These are phyloP conservation scores for Andrena flavipes DNA, from an alignment of 2,888 invertebrate species.

Conservation along the genomic window DNA sequence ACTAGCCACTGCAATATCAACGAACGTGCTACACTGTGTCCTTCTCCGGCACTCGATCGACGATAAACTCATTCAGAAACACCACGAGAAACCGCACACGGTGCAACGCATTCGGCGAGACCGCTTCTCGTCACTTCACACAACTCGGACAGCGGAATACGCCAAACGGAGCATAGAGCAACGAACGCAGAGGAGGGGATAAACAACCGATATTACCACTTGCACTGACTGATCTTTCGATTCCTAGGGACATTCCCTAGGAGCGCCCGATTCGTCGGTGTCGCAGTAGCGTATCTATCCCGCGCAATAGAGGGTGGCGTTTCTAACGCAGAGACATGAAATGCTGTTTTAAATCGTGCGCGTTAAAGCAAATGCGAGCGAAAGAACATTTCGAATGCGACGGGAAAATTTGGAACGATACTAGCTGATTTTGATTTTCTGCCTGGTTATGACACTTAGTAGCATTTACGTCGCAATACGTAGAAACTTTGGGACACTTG, in stretches of 20 bases:
- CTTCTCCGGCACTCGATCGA: conserved; percentile 37
- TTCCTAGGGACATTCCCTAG: conserved; percentile 62
- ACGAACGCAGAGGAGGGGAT: conserved; percentile 58
- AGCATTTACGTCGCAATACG: background rate
- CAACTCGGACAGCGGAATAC: conserved; percentile 57
- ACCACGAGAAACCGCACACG: conserved; percentile 35
- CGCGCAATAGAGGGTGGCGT: background rate
- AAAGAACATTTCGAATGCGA: background rate
- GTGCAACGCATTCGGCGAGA: conserved; percentile 47
- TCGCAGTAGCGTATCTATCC: conserved; percentile 43
- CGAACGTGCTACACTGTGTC: conserved; percentile 26
- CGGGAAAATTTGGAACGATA: background rate
- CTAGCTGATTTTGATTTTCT: background rate
- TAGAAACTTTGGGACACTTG: conserved; percentile 7
- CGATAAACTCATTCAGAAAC: conserved; percentile 46
- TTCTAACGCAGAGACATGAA: background rate
- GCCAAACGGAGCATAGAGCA: conserved; percentile 59
- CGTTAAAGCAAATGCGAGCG: background rate
- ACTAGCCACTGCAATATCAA: conserved; percentile 29
- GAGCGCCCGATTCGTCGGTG: conserved; percentile 24
- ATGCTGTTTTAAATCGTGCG: background rate
- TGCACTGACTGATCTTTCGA: conserved; percentile 46
- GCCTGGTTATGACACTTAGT: background rate
- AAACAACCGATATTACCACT: conserved; percentile 54
- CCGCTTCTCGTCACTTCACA: conserved; percentile 51